A percentile compares a stretch with the other conserved stretches of the same genome.
Conservation (phyloP, 2,888 invertebrate species). For the Nomada lathburiana region DNA sequence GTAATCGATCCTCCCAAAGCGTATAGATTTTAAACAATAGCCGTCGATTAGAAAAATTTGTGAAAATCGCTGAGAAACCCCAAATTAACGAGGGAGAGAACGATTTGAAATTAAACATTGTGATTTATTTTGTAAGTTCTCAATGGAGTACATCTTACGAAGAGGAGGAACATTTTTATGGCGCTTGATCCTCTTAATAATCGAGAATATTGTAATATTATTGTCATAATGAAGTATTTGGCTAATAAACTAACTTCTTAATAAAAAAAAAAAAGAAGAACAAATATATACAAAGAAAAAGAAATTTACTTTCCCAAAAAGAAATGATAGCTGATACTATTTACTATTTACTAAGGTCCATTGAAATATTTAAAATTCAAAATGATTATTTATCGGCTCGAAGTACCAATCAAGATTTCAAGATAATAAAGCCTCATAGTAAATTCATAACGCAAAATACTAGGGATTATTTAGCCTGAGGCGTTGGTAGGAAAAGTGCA, state of each 20-base stretch:
- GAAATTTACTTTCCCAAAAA: background rate
- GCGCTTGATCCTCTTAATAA: slow-evolving; percentile 31
- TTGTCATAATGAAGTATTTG: slow-evolving; percentile 44
- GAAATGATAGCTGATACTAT: background rate
- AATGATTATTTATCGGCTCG: background rate
- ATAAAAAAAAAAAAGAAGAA: slow-evolving; percentile 15
- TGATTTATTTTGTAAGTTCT: slow-evolving; percentile 59
- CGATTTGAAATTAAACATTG: slow-evolving; percentile 45
- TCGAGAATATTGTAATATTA: slow-evolving; percentile 41
- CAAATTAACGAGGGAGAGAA: slow-evolving; percentile 17
- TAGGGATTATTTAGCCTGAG: slow-evolving; percentile 30
- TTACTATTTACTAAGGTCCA: background rate
- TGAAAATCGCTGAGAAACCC: slow-evolving; percentile 16
- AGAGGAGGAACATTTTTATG: slow-evolving; percentile 27
- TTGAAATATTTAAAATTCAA: background rate
- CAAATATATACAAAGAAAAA: background rate
- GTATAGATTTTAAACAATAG: slow-evolving; percentile 15
- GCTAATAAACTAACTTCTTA: slow-evolving; percentile 62
- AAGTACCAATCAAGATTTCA: background rate
- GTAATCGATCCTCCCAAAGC: slow-evolving; percentile 15
- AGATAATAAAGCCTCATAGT: slow-evolving; percentile 15
- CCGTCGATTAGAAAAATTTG: background rate
- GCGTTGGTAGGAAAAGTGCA: slow-evolving; percentile 25
- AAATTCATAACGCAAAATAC: slow-evolving; percentile 5
- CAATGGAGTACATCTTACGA: background rate